Evolutionary conservation across 2,113 vertebrate genomes (phyloP).

Genomic region (Mormyrus lacerda): DNA sequence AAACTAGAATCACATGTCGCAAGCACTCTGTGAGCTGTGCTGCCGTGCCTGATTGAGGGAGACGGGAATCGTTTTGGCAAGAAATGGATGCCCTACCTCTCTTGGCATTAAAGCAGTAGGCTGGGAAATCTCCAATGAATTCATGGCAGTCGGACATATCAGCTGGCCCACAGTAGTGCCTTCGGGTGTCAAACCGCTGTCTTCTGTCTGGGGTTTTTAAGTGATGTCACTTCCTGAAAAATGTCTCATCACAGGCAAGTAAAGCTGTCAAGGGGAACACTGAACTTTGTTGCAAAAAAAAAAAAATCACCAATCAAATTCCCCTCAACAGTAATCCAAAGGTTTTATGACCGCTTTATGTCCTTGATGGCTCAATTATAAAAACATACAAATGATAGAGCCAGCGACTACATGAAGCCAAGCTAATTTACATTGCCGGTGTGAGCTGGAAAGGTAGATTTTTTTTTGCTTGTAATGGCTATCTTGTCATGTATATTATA

Average conservation of each 20-base stretch:
- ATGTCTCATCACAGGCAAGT: neutral
- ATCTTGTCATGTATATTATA: neutral
- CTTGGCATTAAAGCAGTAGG: neutral
- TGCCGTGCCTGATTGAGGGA: slow-evolving; percentile 30
- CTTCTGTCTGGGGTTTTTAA: neutral
- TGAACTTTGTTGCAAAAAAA: neutral
- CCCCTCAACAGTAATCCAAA: neutral
- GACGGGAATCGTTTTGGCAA: slow-evolving; percentile 1
- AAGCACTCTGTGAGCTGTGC: slow-evolving; percentile 17
- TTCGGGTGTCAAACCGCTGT: neutral
- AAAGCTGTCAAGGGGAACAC: neutral
- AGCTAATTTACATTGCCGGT: neutral
- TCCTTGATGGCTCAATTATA: neutral
- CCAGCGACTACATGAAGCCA: neutral
- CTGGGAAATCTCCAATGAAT: neutral
- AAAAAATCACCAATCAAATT: neutral
- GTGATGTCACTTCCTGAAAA: neutral
- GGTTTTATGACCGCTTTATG: slow-evolving; percentile 3
- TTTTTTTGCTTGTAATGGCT: neutral
- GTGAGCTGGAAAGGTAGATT: neutral
- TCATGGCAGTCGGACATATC: neutral
- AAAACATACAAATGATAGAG: neutral
- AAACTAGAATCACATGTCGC: slow-evolving; percentile 25
- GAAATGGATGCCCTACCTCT: neutral
- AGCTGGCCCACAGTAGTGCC: neutral